Base-by-base conservation (phyloP, 1,140 invertebrate species). In the Drosophila lacteicornis region DNA sequence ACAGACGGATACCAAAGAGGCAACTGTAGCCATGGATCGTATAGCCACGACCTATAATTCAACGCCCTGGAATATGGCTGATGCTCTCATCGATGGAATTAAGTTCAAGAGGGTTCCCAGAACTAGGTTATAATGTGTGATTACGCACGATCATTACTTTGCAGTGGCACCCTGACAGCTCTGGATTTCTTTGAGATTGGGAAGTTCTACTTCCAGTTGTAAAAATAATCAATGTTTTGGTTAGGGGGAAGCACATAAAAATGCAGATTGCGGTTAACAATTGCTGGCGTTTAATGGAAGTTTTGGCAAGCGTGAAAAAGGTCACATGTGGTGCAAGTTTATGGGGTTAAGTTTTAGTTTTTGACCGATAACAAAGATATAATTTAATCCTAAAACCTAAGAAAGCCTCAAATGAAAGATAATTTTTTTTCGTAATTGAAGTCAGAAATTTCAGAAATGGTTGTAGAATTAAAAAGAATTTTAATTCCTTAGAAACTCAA, bases 31-130 rank as follows among this genome's bases (percentile, higher is more conserved):
- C 27, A 94, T 99, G 33, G 96, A 98, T 75, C 94, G 98, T 55
- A 94, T 99, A 5, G 98, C 99, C 92, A 97, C 98, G 82, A 99
- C 97, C 4, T 99, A 99, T 93, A 95, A 96, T 67, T 94, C 99
- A 9, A 95, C 98, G 25, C 97, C 98, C 7, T 93, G 94, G 3
- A 96, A 97, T 30, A 94, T 99, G 60, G 97, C 97, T 1, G 94
- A 96, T 42, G 99, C 99, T 12, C 95, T 96, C 69, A 94, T 99
- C 22, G 96, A 97, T 84, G 97, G 97, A 1, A 94, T 96, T 4
- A 94, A 95, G 67, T 96, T 97, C 84, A 96, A 96, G 96, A 97
- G 93, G 80, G 88, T 55, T 12, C 7, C 0, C 2, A 0, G n/a
- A n/a, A 22, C 9, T 0, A 11, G 6, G 3, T 22, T 2, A 2